Evolutionary conservation across 2,113 vertebrate genomes (phyloP).

Genomic region (Istiophorus platypterus): DNA sequence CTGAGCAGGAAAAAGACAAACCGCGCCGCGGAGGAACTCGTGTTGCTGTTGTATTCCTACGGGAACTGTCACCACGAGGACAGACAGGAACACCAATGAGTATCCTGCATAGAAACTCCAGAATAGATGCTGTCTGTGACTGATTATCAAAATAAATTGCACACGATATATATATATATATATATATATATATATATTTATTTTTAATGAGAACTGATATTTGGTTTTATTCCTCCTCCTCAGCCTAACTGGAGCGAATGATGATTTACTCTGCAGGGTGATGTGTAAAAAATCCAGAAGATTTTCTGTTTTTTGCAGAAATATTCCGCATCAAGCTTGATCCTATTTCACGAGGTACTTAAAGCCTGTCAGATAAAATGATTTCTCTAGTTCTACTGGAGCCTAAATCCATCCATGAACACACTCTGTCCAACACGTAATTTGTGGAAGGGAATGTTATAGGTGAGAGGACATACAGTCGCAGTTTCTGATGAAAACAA

Average conservation of each 20-base stretch:
- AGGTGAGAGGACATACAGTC: neutral
- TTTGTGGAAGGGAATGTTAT: neutral
- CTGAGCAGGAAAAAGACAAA: constrained; percentile 80
- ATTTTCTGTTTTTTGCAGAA: neutral
- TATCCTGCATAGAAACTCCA: neutral
- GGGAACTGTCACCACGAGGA: constrained; percentile 47
- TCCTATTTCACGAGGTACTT: neutral
- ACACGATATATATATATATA: too few relatives aligned
- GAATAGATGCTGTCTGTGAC: neutral
- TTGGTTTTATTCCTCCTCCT: too few relatives aligned
- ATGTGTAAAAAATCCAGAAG: neutral
- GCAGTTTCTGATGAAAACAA: neutral
- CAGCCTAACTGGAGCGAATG: too few relatives aligned
- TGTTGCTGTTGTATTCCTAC: constrained; percentile 65
- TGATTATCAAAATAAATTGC: neutral
- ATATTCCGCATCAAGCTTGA: too few relatives aligned
- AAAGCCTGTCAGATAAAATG: neutral
- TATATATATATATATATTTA: neutral
- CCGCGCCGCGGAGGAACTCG: constrained; percentile 62
- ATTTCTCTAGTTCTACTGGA: neutral
- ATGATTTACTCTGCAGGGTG: neutral
- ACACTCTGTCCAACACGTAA: too few relatives aligned
- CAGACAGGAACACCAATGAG: constrained; percentile 31
- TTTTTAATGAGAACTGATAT: neutral
- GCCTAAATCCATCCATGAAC: neutral